Evolutionary conservation across 1,140 invertebrate genomes (phyloP).

Genomic region (Ceratina australensis): DNA sequence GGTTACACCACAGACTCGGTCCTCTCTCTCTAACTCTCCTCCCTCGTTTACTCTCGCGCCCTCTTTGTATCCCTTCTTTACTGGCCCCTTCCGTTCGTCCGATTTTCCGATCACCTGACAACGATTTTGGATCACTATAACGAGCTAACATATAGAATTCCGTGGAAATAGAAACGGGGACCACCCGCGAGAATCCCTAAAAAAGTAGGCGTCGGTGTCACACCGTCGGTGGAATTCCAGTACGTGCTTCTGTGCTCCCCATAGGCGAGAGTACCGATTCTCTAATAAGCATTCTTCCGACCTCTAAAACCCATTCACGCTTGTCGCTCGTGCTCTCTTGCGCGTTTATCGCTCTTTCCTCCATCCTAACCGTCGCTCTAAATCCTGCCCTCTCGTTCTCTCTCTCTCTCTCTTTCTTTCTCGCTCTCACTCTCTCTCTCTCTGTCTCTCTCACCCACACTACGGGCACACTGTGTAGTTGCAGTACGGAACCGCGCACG

Average conservation of each 20-base stretch:
- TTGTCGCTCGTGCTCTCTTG: slow-evolving; percentile 20
- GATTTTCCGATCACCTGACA: slow-evolving; percentile 10
- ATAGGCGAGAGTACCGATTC: not conserved
- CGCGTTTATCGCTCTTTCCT: slow-evolving; percentile 16
- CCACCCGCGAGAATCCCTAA: not conserved
- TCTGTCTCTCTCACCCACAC: slow-evolving; percentile 5
- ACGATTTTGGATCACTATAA: not conserved
- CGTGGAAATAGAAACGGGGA: not conserved
- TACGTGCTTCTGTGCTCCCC: not conserved
- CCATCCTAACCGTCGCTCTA: not conserved
- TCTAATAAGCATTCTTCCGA: slow-evolving; percentile 14
- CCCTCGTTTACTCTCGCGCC: slow-evolving; percentile 13
- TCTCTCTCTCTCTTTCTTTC: not conserved
- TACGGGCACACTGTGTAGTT: not conserved
- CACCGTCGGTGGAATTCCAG: not conserved
- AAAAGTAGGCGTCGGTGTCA: not conserved
- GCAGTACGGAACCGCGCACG: not conserved
- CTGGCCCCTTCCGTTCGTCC: slow-evolving; percentile 13
- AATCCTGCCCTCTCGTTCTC: slow-evolving; percentile 12
- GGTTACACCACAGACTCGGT: slow-evolving; percentile 53
- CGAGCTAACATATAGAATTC: not conserved
- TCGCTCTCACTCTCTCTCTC: slow-evolving; percentile 14
- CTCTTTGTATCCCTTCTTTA: slow-evolving; percentile 2
- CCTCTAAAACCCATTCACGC: slow-evolving; percentile 39
- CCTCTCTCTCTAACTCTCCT: slow-evolving; percentile 41